These are phyloP conservation scores for Erebia ligea DNA, from an alignment of 2,888 invertebrate species.

Conservation along the genomic window DNA sequence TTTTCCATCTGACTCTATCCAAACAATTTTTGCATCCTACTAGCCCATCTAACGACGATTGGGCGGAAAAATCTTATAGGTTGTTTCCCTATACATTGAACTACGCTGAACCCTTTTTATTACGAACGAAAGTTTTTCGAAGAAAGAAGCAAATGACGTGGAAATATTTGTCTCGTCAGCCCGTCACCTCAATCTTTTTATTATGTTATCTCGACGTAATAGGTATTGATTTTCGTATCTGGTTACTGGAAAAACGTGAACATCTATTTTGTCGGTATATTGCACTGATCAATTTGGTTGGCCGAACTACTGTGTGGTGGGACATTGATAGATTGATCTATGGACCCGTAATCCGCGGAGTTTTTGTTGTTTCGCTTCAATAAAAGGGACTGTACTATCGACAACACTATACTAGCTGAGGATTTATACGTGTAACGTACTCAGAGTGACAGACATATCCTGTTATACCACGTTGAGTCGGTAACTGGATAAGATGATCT, in stretches of 20 bases:
- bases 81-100: conserved; percentile 3
- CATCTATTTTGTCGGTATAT: conserved; percentile 4
- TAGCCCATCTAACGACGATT: neutral
- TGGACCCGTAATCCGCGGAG: conserved; percentile 4
- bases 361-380: conserved; percentile 10
- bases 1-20: conserved; percentile 10
- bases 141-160: conserved; percentile 17
- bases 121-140: conserved; percentile 26
- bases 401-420: neutral
- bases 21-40: neutral
- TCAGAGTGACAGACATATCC: neutral
- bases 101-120: conserved; percentile 27
- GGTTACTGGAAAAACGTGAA: neutral
- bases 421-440: neutral
- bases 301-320: conserved; percentile 5
- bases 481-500: too few relatives aligned
- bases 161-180: conserved; percentile 11
- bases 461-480: too few relatives aligned
- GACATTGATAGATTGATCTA: conserved; percentile 19
- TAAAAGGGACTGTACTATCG: neutral
- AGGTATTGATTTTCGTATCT: conserved; percentile 1
- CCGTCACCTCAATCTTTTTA: conserved; percentile 4
- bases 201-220: conserved; percentile 4
- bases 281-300: neutral
- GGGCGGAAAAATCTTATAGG: conserved; percentile 1